These are phyloP conservation scores for Tenualosa thibaudeaui DNA, from an alignment of 2,797 vertebrate species.

Conservation along the genomic window DNA sequence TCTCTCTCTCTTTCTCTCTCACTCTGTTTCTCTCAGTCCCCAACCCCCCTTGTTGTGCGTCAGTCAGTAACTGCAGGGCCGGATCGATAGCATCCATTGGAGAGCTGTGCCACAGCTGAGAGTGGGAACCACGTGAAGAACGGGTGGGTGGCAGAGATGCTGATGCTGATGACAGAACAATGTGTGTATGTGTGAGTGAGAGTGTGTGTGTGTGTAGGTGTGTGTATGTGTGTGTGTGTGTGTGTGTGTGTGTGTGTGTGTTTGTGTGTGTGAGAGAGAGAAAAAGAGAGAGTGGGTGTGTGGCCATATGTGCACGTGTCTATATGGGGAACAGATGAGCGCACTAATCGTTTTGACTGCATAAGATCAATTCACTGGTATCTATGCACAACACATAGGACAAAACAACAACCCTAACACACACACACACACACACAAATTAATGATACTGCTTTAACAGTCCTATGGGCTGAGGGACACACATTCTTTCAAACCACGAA, in stretches of 20 bases:
- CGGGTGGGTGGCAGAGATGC: neutral
- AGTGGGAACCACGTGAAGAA: neutral
- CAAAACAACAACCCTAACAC: constrained; percentile 1
- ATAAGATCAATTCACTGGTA: neutral
- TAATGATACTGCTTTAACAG: neutral
- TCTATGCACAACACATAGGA: neutral
- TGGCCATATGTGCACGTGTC: neutral
- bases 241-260: neutral
- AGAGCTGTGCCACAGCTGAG: neutral
- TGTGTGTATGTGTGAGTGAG: neutral
- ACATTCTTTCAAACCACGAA: neutral
- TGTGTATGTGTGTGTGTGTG: neutral
- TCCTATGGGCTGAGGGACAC: neutral
- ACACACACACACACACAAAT: constrained; percentile 9
- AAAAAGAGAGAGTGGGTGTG: neutral
- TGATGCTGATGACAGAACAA: neutral
- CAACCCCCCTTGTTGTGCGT: neutral
- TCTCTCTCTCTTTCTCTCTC: too few species aligned
- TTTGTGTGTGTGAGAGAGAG: neutral
- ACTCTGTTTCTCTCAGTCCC: neutral
- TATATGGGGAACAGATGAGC: constrained; percentile 34
- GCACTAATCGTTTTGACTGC: neutral
- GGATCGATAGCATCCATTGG: neutral
- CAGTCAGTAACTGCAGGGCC: neutral
- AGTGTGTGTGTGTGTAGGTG: neutral